phyloP scores from a whole-genome alignment of 2,888 invertebrate species.

The Branchipolynoe longqiensis region DNA sequence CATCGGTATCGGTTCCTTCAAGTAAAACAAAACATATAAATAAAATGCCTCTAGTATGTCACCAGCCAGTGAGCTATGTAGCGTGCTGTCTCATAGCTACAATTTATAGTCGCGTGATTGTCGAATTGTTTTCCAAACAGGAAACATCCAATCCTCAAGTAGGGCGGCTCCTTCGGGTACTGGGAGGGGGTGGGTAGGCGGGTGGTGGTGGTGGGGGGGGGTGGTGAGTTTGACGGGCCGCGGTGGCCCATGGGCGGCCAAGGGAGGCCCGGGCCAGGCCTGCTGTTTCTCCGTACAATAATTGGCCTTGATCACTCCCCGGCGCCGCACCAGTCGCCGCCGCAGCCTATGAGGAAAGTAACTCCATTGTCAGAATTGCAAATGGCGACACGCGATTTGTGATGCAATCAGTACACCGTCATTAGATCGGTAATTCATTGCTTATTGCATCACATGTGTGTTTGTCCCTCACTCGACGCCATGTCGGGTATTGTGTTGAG shows the following conservation, averaged over 20 bases:
- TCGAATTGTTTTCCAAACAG: too few relatives aligned
- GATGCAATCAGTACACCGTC: constrained; percentile 27
- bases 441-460: constrained; percentile 54
- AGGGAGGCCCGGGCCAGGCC: constrained; percentile 11
- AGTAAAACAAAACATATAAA: too few relatives aligned
- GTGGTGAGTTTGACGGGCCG: neutral
- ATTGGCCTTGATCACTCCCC: constrained; percentile 35
- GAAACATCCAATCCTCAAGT: too few relatives aligned
- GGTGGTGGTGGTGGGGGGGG: neutral
- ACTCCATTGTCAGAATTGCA: constrained; percentile 55
- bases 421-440: constrained; percentile 41
- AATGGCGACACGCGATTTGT: constrained; percentile 54
- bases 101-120: too few relatives aligned
- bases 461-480: constrained; percentile 33
- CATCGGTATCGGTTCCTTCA: too few relatives aligned
- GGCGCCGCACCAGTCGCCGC: neutral
- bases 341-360: constrained; percentile 15
- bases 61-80: too few relatives aligned
- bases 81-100: too few relatives aligned
- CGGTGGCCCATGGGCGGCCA: constrained; percentile 27
- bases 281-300: constrained; percentile 46
- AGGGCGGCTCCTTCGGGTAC: neutral
- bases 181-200: neutral
- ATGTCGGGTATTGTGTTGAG: too few relatives aligned
- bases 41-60: too few relatives aligned